Evolutionary conservation across 2,888 invertebrate species (phyloP), one percentile per base, ranked within the genome.

Genomic region (Limulus polyphemus): DNA sequence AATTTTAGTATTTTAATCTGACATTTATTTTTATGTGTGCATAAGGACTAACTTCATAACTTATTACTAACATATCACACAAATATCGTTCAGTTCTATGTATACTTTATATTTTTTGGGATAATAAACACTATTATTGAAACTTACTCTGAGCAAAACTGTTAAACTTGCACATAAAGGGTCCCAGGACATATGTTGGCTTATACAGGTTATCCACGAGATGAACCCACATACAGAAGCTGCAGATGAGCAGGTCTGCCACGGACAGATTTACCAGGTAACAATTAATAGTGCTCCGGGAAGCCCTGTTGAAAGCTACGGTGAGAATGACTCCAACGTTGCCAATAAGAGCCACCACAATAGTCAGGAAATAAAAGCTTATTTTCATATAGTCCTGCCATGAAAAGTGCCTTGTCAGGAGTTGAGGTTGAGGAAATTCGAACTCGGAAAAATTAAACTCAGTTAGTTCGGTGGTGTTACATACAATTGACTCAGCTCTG

Each of bases 141-240:
- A 14, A 70, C 73, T 72, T 66, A 74, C 74, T 71, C 64, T 74
- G 73, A 16, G 71, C 69, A 60, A 74, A 74, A 5, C 71, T 70
- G 62, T 74, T 72, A 56, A 72, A 62, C 60, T 72, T 71, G 67
- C 74, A 74, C 65, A 74, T 63, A 65, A 73, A 68, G 11, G 70
- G 69, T 10, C 73, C 73, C 47, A 74, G 61, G 0, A 71, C 64
- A 65, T 71, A 73, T 10, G 69, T 50, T 0, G 73, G 73, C 16
- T 70, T 61, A 1, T 71, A 70, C 17, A 74, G 64, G 60, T 69
- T 69, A n/a, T 71, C 71, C 17, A 72, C 69, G 11, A 74, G 67
- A 32, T 73, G 73, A 7, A 72, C 71, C 73, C 73, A 73, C 70
- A 73, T 74, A 58, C 74, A 74, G 60, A 68, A 73, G 9, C 72